Percentiles rank a stretch among this genome's conserved stretches.
Evolutionary conservation across 2,797 vertebrate species (phyloP).

Genomic region (Phylloscopus collybita): DNA sequence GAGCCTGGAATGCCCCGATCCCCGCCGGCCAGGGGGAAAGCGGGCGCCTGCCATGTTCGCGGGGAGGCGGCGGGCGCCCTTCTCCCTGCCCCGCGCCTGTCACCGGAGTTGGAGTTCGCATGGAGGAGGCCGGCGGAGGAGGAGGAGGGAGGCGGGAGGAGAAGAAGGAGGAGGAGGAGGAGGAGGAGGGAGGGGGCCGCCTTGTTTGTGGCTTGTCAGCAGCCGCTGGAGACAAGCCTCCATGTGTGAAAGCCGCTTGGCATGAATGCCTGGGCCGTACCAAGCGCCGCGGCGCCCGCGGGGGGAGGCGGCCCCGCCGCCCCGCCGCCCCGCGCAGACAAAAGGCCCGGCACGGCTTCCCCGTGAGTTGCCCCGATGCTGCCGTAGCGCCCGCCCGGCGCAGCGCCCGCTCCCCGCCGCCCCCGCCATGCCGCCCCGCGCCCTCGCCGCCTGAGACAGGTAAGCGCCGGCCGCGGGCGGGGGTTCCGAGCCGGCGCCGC

Average conservation of each 20-base stretch:
- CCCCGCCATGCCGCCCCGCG: conserved; percentile 9
- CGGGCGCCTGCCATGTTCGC: conserved; percentile 63
- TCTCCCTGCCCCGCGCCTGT: conserved; percentile 74
- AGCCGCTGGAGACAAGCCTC: conserved; percentile 95
- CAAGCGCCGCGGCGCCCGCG: conserved; percentile 83
- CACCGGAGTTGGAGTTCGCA: conserved; percentile 79
- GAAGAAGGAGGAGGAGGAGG: conserved; percentile 62
- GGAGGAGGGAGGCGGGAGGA: conserved; percentile 43
- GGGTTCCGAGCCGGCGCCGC: conserved; percentile 78
- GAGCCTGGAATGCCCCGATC: neutral
- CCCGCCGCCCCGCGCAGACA: conserved; percentile 78
- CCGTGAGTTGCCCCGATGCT: conserved; percentile 80
- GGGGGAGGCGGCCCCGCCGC: conserved; percentile 83
- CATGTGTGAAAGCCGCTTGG: conserved; percentile 97
- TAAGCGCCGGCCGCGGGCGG: conserved; percentile 73
- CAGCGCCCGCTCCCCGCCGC: neutral
- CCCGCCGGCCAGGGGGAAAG: neutral
- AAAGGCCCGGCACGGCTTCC: conserved; percentile 88
- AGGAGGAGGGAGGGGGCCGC: conserved; percentile 85
- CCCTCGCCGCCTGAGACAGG: conserved; percentile 27
- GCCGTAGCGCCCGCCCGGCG: conserved; percentile 79
- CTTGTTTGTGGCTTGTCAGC: conserved; percentile 98
- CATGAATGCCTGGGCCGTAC: conserved; percentile 93
- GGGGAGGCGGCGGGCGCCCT: conserved; percentile 55
- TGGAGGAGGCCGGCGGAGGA: conserved; percentile 78